These are phyloP conservation scores for Quadriops clusia DNA, from an alignment of 2,888 invertebrate species.

Conservation along the genomic window DNA sequence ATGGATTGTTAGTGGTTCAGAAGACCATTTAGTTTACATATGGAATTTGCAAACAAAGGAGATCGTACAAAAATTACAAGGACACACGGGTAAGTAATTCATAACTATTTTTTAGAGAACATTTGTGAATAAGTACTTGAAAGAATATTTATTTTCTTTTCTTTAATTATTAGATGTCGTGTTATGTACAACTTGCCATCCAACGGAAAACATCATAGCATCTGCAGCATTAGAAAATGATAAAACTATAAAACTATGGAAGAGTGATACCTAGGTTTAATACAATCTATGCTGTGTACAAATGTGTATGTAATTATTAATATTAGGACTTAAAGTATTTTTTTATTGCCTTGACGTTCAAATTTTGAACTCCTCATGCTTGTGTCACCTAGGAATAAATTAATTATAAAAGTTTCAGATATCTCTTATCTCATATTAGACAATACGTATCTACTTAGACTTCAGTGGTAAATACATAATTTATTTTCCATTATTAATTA, in stretches of 20 bases:
- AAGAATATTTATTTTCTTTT: conserved; percentile 7
- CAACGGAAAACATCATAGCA: conserved; percentile 97
- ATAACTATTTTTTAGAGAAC: conserved; percentile 7
- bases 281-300: too few relatives aligned
- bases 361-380: too few relatives aligned
- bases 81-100: conserved; percentile 74
- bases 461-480: too few relatives aligned
- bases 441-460: too few relatives aligned
- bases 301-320: too few relatives aligned
- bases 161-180: conserved; percentile 58
- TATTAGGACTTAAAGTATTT: too few relatives aligned
- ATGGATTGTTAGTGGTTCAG: conserved; percentile 99
- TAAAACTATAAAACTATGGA: conserved; percentile 98
- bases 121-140: conserved; percentile 4
- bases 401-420: too few relatives aligned
- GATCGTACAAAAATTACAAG: conserved; percentile 93
- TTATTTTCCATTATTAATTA: too few relatives aligned
- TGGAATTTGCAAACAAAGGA: conserved; percentile 99
- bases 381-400: too few relatives aligned
- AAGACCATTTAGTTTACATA: conserved; percentile 96
- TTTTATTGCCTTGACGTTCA: too few relatives aligned
- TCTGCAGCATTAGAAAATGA: conserved; percentile 98
- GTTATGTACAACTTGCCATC: conserved; percentile 96
- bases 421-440: too few relatives aligned
- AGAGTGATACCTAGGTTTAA: conserved; percentile 82